These are phyloP conservation scores for Agonopterix heracliana DNA, from an alignment of 2,888 invertebrate species.

Conservation along the genomic window DNA sequence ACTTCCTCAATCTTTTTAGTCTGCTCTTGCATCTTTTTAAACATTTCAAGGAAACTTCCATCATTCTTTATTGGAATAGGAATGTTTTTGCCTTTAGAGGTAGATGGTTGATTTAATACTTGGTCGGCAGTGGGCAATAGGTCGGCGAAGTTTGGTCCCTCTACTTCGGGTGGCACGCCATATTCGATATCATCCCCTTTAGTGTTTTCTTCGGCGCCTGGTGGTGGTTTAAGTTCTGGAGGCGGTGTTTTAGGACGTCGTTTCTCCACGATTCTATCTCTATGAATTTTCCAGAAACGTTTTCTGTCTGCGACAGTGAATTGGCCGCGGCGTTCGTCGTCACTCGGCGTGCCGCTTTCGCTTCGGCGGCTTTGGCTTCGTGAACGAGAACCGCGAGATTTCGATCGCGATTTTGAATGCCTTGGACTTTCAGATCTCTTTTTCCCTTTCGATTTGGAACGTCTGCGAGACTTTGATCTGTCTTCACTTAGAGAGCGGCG, in stretches of 20 bases:
- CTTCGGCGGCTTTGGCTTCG: constrained; percentile 30
- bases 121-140: constrained; percentile 43
- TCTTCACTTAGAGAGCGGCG: constrained; percentile 30
- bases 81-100: constrained; percentile 69
- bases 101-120: constrained; percentile 36
- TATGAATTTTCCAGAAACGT: constrained; percentile 62
- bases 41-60: constrained; percentile 93
- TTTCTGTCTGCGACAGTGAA: constrained; percentile 68
- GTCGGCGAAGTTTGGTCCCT: constrained; percentile 66
- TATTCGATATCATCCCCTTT: constrained; percentile 56
- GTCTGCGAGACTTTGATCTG: constrained; percentile 20
- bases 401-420: constrained; percentile 34
- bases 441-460: constrained; percentile 28
- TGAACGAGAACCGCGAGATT: constrained; percentile 35
- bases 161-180: constrained; percentile 64
- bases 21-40: constrained; percentile 90
- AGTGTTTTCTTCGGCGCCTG: constrained; percentile 53
- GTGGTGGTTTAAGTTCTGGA: constrained; percentile 57
- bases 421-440: constrained; percentile 27
- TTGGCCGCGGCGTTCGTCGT: constrained; percentile 62
- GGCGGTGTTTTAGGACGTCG: constrained; percentile 31
- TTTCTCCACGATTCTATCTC: constrained; percentile 42
- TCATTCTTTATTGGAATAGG: constrained; percentile 89
- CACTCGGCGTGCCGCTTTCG: constrained; percentile 41
- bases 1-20: constrained; percentile 64